Percentiles rank a stretch among this genome's conserved stretches.
Evolutionary conservation across 2,797 vertebrate genomes (phyloP).

Genomic region (Chlorospingus semifuscus): DNA sequence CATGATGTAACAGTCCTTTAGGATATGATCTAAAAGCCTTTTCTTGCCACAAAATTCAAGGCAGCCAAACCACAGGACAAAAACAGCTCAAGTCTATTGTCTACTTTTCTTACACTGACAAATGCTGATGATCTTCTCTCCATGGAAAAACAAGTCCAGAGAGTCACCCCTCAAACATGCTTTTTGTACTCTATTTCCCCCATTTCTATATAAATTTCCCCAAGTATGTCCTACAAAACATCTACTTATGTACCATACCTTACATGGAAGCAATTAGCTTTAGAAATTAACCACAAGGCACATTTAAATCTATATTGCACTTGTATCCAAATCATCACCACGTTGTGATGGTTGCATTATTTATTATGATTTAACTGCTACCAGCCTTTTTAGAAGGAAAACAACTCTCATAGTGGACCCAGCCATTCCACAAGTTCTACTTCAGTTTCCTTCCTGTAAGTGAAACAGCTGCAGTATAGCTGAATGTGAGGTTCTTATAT

Average conservation of each 20-base stretch:
- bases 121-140: constrained; percentile 33
- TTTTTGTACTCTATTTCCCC: not conserved
- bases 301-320: constrained; percentile 17
- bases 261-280: constrained; percentile 52
- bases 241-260: not conserved
- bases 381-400: constrained; percentile 28
- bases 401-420: not conserved
- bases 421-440: not conserved
- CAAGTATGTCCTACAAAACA: constrained; percentile 9
- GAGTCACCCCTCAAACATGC: constrained; percentile 44
- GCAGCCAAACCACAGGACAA: constrained; percentile 64
- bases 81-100: constrained; percentile 65
- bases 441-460: not conserved
- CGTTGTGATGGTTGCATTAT: constrained; percentile 2
- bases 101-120: constrained; percentile 47
- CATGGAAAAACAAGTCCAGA: constrained; percentile 47
- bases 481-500: not conserved
- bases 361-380: constrained; percentile 19
- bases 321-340: constrained; percentile 49
- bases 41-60: constrained; percentile 38
- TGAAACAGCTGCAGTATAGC: not conserved
- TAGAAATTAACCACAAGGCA: constrained; percentile 14
- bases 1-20: constrained; percentile 62
- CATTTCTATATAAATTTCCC: constrained; percentile 14
- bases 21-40: constrained; percentile 52